Evolutionary conservation across 2,888 invertebrate species (phyloP).

Genomic region (Biston stratarius): DNA sequence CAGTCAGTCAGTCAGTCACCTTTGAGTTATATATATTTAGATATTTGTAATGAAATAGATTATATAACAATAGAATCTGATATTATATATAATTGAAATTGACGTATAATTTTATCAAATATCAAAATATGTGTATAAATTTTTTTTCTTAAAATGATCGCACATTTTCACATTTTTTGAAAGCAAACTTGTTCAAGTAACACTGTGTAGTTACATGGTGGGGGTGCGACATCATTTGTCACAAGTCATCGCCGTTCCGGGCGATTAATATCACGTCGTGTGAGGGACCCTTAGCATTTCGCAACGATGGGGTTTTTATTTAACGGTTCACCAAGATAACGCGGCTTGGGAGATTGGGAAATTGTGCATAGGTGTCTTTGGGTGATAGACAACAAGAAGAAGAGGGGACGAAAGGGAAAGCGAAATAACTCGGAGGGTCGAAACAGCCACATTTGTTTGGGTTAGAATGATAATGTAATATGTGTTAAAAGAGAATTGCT

Average conservation of each 20-base stretch:
- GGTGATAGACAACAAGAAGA: constrained; percentile 19
- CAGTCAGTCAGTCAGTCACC: too few species aligned
- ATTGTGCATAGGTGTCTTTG: constrained; percentile 30
- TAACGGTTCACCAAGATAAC: constrained; percentile 27
- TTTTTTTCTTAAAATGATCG: too few species aligned
- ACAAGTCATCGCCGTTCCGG: constrained; percentile 54
- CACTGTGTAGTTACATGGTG: constrained; percentile 13
- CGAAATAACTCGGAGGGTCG: background rate
- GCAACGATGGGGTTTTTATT: constrained; percentile 23
- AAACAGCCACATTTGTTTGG: background rate
- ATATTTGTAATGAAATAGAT: too few species aligned
- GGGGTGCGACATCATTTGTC: constrained; percentile 66
- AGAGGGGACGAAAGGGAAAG: background rate
- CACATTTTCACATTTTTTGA: too few species aligned
- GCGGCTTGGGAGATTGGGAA: constrained; percentile 35
- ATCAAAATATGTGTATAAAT: too few species aligned
- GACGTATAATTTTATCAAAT: too few species aligned
- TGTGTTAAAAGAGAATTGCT: background rate
- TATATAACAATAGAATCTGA: too few species aligned
- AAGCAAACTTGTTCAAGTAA: background rate
- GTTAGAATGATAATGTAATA: constrained; percentile 5
- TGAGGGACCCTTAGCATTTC: constrained; percentile 37
- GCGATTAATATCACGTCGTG: constrained; percentile 56
- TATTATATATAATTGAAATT: too few species aligned
- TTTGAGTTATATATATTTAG: too few species aligned